These are phyloP conservation scores for Erynnis tages DNA, from an alignment of 2,888 invertebrate genomes.

Conservation along the genomic window DNA sequence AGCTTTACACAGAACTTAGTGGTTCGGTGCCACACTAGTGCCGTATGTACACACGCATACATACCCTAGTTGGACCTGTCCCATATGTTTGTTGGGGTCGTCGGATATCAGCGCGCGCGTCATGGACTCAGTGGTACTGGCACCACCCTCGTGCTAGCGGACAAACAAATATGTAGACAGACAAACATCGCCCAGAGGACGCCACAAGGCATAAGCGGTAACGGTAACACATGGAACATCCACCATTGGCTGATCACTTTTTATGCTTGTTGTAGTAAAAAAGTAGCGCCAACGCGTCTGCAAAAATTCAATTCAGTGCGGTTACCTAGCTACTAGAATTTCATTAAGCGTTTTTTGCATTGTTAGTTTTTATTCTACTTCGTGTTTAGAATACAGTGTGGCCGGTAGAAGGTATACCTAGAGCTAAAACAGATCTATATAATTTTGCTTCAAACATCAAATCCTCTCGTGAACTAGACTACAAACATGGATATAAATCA, in stretches of 20 bases:
- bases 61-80: slow-evolving; percentile 97
- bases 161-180: slow-evolving; percentile 81
- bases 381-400: slow-evolving; percentile 66
- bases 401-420: slow-evolving; percentile 37
- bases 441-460: slow-evolving; percentile 38
- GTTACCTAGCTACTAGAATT: slow-evolving; percentile 47
- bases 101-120: slow-evolving; percentile 97
- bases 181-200: slow-evolving; percentile 65
- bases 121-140: slow-evolving; percentile 96
- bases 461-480: slow-evolving; percentile 46
- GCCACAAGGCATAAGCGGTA: slow-evolving; percentile 52
- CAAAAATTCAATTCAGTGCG: slow-evolving; percentile 41
- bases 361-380: slow-evolving; percentile 69
- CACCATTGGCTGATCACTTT: slow-evolving; percentile 42
- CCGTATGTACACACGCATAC: slow-evolving; percentile 83
- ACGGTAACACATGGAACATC: slow-evolving; percentile 37
- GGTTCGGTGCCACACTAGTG: slow-evolving; percentile 60
- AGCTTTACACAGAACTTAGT: slow-evolving; percentile 28
- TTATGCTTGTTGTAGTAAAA: slow-evolving; percentile 77
- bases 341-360: slow-evolving; percentile 52
- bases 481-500: slow-evolving; percentile 64
- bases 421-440: slow-evolving; percentile 40
- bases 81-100: slow-evolving; percentile 94
- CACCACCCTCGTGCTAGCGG: slow-evolving; percentile 95
- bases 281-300: slow-evolving; percentile 70